Conservation (phyloP, 2,797 vertebrate genomes). For the Chrysocyon brachyurus region DNA sequence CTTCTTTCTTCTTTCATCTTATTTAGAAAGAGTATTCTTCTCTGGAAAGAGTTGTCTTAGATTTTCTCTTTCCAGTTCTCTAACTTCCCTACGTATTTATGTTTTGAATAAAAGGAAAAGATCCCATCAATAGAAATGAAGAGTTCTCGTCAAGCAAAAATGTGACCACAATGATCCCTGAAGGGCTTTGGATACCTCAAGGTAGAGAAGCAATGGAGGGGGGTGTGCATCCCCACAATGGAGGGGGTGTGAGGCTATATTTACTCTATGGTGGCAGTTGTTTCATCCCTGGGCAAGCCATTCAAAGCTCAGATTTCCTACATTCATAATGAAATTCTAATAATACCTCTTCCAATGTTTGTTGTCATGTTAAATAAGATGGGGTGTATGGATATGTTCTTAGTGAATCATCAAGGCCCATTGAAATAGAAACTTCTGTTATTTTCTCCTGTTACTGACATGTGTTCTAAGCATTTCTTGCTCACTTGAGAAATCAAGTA, state of each 20-base stretch:
- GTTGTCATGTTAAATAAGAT: not conserved
- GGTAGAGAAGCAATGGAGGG: rapidly evolving
- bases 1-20: not conserved
- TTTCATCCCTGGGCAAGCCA: not conserved
- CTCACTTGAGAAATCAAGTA: conserved; percentile 22
- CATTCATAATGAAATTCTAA: not conserved
- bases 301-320: not conserved
- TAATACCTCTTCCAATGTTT: not conserved
- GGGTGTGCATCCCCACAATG: rapidly evolving
- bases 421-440: not conserved
- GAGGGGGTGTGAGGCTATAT: not conserved
- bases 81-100: not conserved
- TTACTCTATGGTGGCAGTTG: not conserved
- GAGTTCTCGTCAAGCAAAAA: not conserved
- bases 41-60: not conserved
- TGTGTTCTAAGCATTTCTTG: not conserved
- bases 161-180: not conserved
- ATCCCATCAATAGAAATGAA: not conserved
- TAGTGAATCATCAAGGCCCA: not conserved
- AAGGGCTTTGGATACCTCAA: no score
- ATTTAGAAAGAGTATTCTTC: not conserved
- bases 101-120: conserved; percentile 40
- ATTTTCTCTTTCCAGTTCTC: not conserved
- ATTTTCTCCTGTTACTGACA: not conserved
- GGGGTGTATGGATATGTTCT: not conserved